A percentile compares a stretch with the other conserved stretches of the same genome.
Evolutionary conservation across 2,113 vertebrate species (phyloP).

Genomic region (Peromyscus leucopus): DNA sequence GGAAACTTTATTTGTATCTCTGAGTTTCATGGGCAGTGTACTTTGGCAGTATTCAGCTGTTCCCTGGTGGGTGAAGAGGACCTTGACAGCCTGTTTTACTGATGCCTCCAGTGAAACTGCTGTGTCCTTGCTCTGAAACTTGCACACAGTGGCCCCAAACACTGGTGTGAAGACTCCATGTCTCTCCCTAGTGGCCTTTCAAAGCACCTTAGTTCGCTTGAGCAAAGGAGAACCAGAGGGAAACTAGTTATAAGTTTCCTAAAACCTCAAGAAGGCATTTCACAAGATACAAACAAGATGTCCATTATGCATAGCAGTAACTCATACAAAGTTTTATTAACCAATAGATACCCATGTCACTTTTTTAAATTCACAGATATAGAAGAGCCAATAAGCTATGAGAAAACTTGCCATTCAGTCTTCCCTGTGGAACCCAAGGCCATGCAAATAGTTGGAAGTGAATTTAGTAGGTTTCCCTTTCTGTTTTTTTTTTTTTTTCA

Average conservation of each 20-base stretch:
- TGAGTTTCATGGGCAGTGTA: not conserved
- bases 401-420: not conserved
- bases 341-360: not conserved
- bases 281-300: not conserved
- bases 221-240: not conserved
- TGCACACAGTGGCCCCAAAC: not conserved
- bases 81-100: not conserved
- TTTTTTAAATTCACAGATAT: not conserved
- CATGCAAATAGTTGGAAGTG: not conserved
- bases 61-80: not conserved
- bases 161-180: slow-evolving; percentile 26
- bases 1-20: not conserved
- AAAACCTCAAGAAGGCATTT: not conserved
- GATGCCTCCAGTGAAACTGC: not conserved
- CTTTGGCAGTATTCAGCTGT: not conserved
- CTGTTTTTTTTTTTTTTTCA: not conserved
- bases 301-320: not conserved
- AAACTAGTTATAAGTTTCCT: not conserved
- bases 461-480: not conserved
- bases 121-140: not conserved
- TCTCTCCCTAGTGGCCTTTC: slow-evolving; percentile 68
- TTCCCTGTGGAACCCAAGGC: not conserved
- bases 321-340: not conserved
- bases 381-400: not conserved
- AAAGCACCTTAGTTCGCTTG: not conserved